Percentiles rank a stretch among this genome's conserved stretches.
Evolutionary conservation across 2,888 invertebrate genomes (phyloP).

Genomic region (Charanyca ferruginea): DNA sequence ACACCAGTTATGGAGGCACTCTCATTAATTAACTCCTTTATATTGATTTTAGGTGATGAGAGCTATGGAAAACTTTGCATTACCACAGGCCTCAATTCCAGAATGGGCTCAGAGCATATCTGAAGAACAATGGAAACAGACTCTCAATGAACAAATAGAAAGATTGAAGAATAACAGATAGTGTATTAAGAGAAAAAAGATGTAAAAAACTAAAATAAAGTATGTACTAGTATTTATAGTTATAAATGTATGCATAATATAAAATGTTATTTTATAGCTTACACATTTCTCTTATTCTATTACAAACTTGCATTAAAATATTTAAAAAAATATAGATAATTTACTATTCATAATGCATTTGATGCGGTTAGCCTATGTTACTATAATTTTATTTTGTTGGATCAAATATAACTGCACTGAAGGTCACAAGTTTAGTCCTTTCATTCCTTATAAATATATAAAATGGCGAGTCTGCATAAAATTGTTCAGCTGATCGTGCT

Average conservation of each 20-base stretch:
- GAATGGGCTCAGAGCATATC: constrained; percentile 93
- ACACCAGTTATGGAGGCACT: not conserved
- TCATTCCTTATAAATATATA: constrained; percentile 94
- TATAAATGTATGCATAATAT: constrained; percentile 33
- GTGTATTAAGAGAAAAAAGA: constrained; percentile 31
- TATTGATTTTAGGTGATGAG: constrained; percentile 91
- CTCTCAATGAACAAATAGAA: constrained; percentile 91
- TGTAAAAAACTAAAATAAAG: constrained; percentile 13
- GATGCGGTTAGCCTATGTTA: not conserved
- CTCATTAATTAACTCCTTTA: not conserved
- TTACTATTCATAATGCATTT: not conserved
- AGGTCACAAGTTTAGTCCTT: constrained; percentile 92
- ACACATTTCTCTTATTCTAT: constrained; percentile 19
- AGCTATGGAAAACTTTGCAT: constrained; percentile 93
- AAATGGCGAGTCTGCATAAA: constrained; percentile 93
- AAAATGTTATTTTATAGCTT: constrained; percentile 30
- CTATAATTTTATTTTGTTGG: constrained; percentile 77
- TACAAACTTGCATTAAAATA: not conserved
- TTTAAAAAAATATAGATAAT: not conserved
- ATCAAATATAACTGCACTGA: constrained; percentile 93
- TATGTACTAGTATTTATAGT: constrained; percentile 21
- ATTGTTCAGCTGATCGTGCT: constrained; percentile 86
- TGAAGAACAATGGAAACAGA: constrained; percentile 94
- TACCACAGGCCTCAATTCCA: constrained; percentile 93
- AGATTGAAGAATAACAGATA: constrained; percentile 80